Evolutionary conservation across 2,888 invertebrate species (phyloP), one percentile per base, ranked within the genome.

Genomic region (Hypercompe scribonia): DNA sequence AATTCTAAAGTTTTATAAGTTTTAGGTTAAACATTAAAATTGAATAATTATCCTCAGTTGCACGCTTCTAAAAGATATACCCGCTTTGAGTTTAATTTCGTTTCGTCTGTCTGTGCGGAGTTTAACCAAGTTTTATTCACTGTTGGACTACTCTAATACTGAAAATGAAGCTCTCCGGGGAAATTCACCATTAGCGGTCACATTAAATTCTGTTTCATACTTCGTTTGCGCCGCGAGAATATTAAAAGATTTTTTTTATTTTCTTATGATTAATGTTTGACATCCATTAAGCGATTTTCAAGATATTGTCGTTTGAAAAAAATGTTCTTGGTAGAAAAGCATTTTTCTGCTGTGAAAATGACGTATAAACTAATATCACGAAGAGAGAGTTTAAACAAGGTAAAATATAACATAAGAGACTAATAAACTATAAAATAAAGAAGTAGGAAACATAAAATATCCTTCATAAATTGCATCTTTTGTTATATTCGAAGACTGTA

Each of bases 111-210:
- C 81, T 80, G 81, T 81, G 78, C 80, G 77, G 81, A 88, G 85
- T 88, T 86, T 87, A 89, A 88, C 87, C 86, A 88, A 89, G 86
- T 90, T 90, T 87, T 83, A 83, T 84, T 84, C 83, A 81, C 85
- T 69, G 81, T 80, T 82, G 79, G 82, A 74, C 80, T 72, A 75
- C 76, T 81, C 81, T 87, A 86, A 85, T 85, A 89, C 88, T 87
- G 91, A 89, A 92, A 94, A 93, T 90, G 88, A 91, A 90, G 88
- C 87, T 86, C 93, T 89, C 91, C 73, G 71, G 93, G 93, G 94
- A 94, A 94, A 94, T 94, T 92, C 90, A 84, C 89, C 89, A 93
- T 93, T 93, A 93, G 90, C 88, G 90, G 89, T 86, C 86, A 90
- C 90, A 92, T 92, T 92, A 92, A 92, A 92, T 91, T 91, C 88